phyloP scores from a whole-genome alignment of 1,140 invertebrate genomes.

The Nautilus pompilius region DNA sequence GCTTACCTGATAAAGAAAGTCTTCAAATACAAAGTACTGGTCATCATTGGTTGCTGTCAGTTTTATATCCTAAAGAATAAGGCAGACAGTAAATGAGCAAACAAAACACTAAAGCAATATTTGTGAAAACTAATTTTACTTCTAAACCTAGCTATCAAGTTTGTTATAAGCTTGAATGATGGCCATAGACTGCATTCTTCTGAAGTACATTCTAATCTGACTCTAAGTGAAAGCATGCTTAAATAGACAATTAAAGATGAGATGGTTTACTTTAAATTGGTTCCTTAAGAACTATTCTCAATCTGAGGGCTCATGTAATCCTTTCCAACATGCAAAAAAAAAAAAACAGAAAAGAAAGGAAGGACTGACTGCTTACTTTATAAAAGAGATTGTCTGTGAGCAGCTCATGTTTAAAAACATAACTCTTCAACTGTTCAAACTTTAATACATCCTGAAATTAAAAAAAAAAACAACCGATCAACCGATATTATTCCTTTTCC shows the following conservation, averaged over 20 bases:
- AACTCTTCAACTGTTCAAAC: conserved; percentile 77
- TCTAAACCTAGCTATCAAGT: neutral
- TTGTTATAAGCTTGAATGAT: neutral
- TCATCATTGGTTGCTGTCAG: conserved; percentile 94
- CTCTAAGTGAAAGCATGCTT: too few relatives aligned
- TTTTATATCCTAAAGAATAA: conserved; percentile 76
- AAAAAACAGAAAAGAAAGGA: neutral
- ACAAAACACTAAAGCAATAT: neutral
- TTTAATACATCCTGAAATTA: conserved; percentile 73
- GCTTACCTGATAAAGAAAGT: conserved; percentile 86
- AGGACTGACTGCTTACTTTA: conserved; percentile 62
- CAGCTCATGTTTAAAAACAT: conserved; percentile 84
- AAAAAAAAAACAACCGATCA: conserved; percentile 10
- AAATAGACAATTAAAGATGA: too few relatives aligned
- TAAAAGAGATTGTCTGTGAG: conserved; percentile 91
- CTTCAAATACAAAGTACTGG: conserved; percentile 97
- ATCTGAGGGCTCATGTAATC: too few relatives aligned
- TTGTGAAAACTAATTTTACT: neutral
- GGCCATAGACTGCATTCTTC: neutral
- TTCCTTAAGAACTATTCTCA: too few relatives aligned
- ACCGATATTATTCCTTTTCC: too few relatives aligned
- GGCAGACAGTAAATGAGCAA: neutral
- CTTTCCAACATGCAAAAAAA: too few relatives aligned
- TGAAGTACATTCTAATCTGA: neutral
- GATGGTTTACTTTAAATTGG: too few relatives aligned